Evolutionary conservation across 2,888 invertebrate genomes (phyloP), one percentile per base, ranked within the genome.

Genomic region (Lucinisca nassula): DNA sequence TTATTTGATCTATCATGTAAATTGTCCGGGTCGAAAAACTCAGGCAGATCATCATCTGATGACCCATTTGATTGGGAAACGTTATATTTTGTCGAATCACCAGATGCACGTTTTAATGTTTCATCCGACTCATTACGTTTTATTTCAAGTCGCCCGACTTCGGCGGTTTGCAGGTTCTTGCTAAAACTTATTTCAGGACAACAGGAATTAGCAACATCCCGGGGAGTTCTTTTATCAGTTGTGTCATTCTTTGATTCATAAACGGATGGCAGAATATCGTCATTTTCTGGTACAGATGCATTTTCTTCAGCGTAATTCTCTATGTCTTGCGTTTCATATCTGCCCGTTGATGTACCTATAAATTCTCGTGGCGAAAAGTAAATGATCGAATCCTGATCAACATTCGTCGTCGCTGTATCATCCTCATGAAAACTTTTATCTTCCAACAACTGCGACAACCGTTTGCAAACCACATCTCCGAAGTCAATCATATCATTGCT

Each of bases 401-500:
- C 55, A 17, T 27, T 76, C 21, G 32, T 55, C 21, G 45, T 55
- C 17, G 35, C 37, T 32, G 51, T 40, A 6, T 30, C 51, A 21
- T 55, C 35, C n/a, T 10, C n/a, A 8, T 45, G 24, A 37, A 72
- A 72, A 37, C 72, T 55, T 55, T 87, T 90, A 49, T 85, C 88
- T 84, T 93, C 93, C 14, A 94, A 81, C 8, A 94, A 84, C 35
- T 90, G 90, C 27, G 94, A 94, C 58, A 94, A 73, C 45, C 94
- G 77, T 72, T 92, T 92, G 75, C 92, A 93, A 40, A 94, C 92
- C 37, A 82, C 91, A 70, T 94, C 93, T 21, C 92, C 92, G 77
- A 94, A 94, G 70, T 90, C 82, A 70, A 86, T 76, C 14, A 89
- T 80, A 82, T 90, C 88, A 79, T 87, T 86, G 79, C 75, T 88